Evolutionary conservation across 2,113 vertebrate genomes (phyloP), one percentile per base, ranked within the genome.

Genomic region (Porphyrio hochstetteri): DNA sequence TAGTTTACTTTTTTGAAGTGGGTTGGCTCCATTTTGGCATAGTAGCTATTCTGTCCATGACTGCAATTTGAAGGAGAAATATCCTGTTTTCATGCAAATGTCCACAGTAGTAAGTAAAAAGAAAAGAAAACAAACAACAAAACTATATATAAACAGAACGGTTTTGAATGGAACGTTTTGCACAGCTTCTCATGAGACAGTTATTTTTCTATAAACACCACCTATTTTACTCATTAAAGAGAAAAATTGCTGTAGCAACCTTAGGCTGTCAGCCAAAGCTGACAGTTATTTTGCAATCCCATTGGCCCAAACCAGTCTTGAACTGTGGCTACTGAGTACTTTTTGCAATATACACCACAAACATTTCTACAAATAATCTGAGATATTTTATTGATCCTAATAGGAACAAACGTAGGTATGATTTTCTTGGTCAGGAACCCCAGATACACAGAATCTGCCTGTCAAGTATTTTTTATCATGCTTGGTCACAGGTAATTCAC

Each of bases 31-130:
- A 44, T 86, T 96, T 90, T 94, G 90, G 77, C 79, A 87, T 65
- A 91, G 90, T 68, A 86, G 19, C 88, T 94, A 88, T 96, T 94
- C 95, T 96, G 72, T 75, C 76, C 86, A 82, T 88, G 77, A 88
- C 88, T 96, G 92, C 93, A 97, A 93, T 95, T 96, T 96, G 86
- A 95, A 96, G 91, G 50, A 88, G 95, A 96, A 95, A 86, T 96
- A 95, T 90, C 95, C 92, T 97, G 96, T 97, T 97, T 96, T 96
- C 95, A 97, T 95, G 94, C 86, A 97, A 92, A 95, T 97, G 69
- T 95, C 90, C 77, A 92, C 65, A 80, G 88, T 78, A 95, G 86
- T 91, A 95, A 95, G 95, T 76, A 96, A 93, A 96, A 95, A 89
- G 90, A 85, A 95, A 97, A 94, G 93, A 95, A 95, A 96, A 92